phyloP scores from a whole-genome alignment of 37 sponge, comb jelly and placozoan species.

The Amphimedon queenslandica region DNA sequence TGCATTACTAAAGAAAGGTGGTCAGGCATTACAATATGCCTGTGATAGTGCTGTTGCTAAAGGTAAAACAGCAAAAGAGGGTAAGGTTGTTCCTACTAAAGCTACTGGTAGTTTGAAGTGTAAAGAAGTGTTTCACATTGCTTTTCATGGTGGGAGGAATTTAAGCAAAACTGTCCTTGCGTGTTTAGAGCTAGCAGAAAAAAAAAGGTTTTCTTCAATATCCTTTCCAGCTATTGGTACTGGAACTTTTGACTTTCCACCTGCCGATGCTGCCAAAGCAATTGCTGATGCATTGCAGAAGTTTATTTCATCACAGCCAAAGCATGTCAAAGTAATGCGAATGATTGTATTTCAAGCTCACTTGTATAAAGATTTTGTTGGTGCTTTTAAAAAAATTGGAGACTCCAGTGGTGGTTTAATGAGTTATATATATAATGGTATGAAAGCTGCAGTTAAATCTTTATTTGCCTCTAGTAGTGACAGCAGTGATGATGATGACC shows the following conservation, averaged over 20 bases:
- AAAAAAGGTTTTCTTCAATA: constrained; percentile 21
- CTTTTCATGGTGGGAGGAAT: constrained; percentile 8
- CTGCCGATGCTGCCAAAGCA: constrained; percentile 29
- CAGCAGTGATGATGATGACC: neutral
- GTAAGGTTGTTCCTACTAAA: constrained; percentile 32
- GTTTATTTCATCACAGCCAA: constrained; percentile 6
- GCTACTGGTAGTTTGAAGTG: constrained; percentile 47
- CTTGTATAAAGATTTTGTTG: constrained; percentile 7
- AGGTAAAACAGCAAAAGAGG: constrained; percentile 4
- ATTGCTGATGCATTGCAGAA: constrained; percentile 32
- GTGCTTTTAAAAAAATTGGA: neutral
- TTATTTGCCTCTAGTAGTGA: neutral
- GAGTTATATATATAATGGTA: neutral
- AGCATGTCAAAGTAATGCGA: neutral
- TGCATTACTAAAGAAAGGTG: constrained; percentile 54
- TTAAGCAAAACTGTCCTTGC: constrained; percentile 14
- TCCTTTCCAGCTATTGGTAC: constrained; percentile 63
- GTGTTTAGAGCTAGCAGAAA: constrained; percentile 32
- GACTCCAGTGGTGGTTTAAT: neutral
- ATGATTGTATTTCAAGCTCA: constrained; percentile 25
- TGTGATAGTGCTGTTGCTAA: constrained; percentile 21
- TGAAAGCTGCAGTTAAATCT: neutral
- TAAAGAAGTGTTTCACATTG: constrained; percentile 43
- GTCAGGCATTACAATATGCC: constrained; percentile 19
- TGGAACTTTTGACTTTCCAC: constrained; percentile 18